Conservation (phyloP, 2,113 vertebrate genomes). For the Cyprinodon brontotheroides region DNA sequence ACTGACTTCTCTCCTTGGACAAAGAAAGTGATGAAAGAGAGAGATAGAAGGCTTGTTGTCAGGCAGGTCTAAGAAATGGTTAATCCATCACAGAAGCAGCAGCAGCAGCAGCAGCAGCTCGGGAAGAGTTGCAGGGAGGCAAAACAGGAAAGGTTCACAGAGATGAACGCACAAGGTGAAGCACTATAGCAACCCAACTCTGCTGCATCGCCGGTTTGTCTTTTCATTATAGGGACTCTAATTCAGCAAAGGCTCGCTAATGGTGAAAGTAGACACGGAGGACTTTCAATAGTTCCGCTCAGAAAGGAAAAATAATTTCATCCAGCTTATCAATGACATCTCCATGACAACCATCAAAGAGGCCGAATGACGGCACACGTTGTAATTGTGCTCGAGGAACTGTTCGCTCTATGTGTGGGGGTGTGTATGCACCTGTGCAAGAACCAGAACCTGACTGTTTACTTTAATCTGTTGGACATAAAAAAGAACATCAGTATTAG, state of each 20-base stretch:
- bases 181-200: slow-evolving; percentile 53
- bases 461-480: slow-evolving; percentile 9
- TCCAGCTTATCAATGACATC: slow-evolving; percentile 76
- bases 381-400: slow-evolving; percentile 56
- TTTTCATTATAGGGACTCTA: slow-evolving; percentile 42
- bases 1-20: slow-evolving; percentile 42
- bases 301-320: slow-evolving; percentile 46
- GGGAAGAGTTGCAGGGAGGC: slow-evolving; percentile 31
- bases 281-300: slow-evolving; percentile 31
- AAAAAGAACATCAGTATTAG: background rate
- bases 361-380: slow-evolving; percentile 56
- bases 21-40: slow-evolving; percentile 36
- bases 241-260: slow-evolving; percentile 37
- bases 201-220: slow-evolving; percentile 31
- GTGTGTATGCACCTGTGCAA: slow-evolving; percentile 37
- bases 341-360: slow-evolving; percentile 77
- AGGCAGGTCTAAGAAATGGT: slow-evolving; percentile 64
- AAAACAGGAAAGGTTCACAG: slow-evolving; percentile 40
- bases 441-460: slow-evolving; percentile 10
- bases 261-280: slow-evolving; percentile 10
- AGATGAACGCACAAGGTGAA: slow-evolving; percentile 49
- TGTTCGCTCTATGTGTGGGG: slow-evolving; percentile 33
- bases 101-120: slow-evolving; percentile 37
- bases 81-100: slow-evolving; percentile 43
- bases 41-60: slow-evolving; percentile 50